Conservation (phyloP, 2,888 invertebrate genomes). For the Julus scanicus region DNA sequence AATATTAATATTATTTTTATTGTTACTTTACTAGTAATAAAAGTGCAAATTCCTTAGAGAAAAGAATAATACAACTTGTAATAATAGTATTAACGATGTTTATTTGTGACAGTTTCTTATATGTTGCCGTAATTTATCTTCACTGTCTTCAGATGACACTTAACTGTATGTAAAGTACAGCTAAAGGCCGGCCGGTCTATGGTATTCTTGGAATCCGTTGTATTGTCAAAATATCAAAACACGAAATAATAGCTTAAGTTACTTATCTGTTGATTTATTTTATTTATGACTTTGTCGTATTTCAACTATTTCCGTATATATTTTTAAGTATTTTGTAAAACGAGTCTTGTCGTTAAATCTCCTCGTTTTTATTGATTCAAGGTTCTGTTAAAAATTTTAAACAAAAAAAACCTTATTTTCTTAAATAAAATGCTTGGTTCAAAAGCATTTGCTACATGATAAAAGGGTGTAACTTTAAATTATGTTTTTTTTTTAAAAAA, state of each 20-base stretch:
- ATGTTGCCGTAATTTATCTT: background rate
- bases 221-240: slow-evolving; percentile 19
- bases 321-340: background rate
- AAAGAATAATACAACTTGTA: too few relatives aligned
- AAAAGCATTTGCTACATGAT: too few relatives aligned
- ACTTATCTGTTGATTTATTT: background rate
- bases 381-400: too few relatives aligned
- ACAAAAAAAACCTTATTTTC: too few relatives aligned
- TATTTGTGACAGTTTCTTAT: too few relatives aligned
- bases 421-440: too few relatives aligned
- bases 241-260: background rate
- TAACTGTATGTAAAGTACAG: slow-evolving; percentile 1
- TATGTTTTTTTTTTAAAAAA: too few relatives aligned
- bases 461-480: too few relatives aligned
- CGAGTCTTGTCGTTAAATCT: background rate
- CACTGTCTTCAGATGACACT: slow-evolving; percentile 8
- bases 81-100: too few relatives aligned
- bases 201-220: background rate
- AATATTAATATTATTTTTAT: too few relatives aligned
- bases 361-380: background rate
- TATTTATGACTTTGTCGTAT: background rate
- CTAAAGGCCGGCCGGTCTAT: background rate
- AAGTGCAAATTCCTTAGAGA: too few relatives aligned
- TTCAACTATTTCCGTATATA: background rate
- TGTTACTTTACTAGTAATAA: too few relatives aligned